Conservation (phyloP, 2,888 invertebrate species). For the Drosophila greeni region DNA sequence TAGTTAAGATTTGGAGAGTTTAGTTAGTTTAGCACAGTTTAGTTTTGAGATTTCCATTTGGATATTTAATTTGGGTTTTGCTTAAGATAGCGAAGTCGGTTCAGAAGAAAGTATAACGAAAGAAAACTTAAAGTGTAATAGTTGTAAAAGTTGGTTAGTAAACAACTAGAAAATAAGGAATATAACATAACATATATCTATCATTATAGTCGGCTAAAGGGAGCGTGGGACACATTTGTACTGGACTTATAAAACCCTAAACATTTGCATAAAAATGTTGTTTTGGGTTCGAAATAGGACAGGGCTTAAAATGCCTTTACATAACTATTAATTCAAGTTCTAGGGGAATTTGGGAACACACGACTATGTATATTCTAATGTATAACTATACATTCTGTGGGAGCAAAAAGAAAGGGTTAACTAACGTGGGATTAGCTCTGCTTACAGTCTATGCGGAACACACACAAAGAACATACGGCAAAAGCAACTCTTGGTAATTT, state of each 20-base stretch:
- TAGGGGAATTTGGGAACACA: slow-evolving; percentile 34
- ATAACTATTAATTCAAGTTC: neutral
- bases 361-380: slow-evolving; percentile 41
- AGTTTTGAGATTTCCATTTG: slow-evolving; percentile 30
- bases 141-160: slow-evolving; percentile 24
- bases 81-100: slow-evolving; percentile 39
- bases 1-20: slow-evolving; percentile 25
- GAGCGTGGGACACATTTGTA: neutral
- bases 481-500: slow-evolving; percentile 23
- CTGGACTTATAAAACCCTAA: neutral
- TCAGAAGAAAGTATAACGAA: slow-evolving; percentile 36
- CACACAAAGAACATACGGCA: slow-evolving; percentile 44
- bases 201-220: slow-evolving; percentile 10
- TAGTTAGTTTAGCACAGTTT: slow-evolving; percentile 52
- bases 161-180: slow-evolving; percentile 29
- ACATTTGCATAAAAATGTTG: neutral
- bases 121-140: slow-evolving; percentile 7
- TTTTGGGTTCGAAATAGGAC: neutral
- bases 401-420: slow-evolving; percentile 21
- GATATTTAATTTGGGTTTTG: slow-evolving; percentile 34
- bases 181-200: slow-evolving; percentile 35
- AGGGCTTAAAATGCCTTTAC: neutral
- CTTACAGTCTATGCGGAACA: slow-evolving; percentile 31
- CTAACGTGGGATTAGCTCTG: slow-evolving; percentile 37
- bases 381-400: slow-evolving; percentile 58